Conservation (phyloP, 2,888 invertebrate species). For the Hartigia nigra region DNA sequence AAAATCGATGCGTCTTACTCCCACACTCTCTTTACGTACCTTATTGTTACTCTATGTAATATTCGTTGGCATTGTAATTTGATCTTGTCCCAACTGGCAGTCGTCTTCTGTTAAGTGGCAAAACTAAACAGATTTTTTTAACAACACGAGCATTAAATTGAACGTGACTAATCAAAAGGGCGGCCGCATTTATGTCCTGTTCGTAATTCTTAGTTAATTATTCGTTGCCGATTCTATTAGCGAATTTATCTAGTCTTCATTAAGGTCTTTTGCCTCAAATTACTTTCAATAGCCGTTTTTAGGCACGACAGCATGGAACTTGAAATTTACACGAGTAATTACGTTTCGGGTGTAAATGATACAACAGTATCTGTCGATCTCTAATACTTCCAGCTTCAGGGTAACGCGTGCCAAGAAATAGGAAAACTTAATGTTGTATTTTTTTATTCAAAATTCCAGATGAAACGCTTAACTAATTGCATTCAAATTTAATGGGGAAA, state of each 20-base stretch:
- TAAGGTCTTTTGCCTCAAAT: not conserved
- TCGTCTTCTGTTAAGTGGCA: not conserved
- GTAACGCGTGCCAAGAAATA: no score
- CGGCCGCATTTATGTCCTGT: not conserved
- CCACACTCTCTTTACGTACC: not conserved
- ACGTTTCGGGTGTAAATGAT: not conserved
- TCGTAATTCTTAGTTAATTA: not conserved
- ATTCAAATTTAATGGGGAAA: not conserved
- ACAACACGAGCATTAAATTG: not conserved
- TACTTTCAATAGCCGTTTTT: not conserved
- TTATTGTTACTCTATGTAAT: not conserved
- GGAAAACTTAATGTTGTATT: no score
- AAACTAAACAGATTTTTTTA: not conserved
- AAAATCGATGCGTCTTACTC: not conserved
- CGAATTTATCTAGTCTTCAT: not conserved
- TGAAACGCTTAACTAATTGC: no score
- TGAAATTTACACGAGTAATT: not conserved
- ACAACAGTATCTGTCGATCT: no score
- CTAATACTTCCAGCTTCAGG: no score
- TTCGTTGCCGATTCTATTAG: not conserved
- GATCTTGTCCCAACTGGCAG: not conserved
- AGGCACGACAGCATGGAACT: not conserved
- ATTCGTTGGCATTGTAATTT: not conserved
- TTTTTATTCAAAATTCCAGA: no score
- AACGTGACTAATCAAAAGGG: not conserved